Conservation (phyloP, 2,888 invertebrate genomes). For the Argynnis bischoffii region DNA sequence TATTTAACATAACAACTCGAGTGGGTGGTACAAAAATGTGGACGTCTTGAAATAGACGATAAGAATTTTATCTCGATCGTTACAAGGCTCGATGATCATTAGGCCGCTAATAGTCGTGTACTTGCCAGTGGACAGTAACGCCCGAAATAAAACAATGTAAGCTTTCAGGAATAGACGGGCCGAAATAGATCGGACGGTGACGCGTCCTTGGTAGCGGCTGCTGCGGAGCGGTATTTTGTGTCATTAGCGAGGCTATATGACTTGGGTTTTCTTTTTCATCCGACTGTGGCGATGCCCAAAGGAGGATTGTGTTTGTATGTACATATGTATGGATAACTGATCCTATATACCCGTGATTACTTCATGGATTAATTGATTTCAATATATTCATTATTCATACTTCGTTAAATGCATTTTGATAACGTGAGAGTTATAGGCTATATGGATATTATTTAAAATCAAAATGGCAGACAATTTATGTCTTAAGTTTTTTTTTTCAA, state of each 20-base stretch:
- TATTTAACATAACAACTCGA: conserved; percentile 12
- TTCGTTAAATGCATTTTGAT: no score
- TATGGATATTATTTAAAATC: no score
- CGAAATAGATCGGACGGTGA: conserved; percentile 68
- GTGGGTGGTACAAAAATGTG: conserved; percentile 18
- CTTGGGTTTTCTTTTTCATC: conserved; percentile 21
- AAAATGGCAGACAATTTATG: no score
- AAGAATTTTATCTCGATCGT: conserved; percentile 19
- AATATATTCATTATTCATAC: no score
- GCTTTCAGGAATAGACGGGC: conserved; percentile 75
- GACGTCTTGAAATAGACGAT: conserved; percentile 13
- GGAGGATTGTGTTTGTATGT: no score
- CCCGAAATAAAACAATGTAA: conserved; percentile 77
- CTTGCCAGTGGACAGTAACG: conserved; percentile 69
- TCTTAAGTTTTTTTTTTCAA: no score
- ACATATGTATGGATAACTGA: no score
- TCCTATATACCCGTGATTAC: no score
- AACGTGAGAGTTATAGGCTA: no score
- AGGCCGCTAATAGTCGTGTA: conserved; percentile 53
- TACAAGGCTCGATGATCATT: conserved; percentile 35
- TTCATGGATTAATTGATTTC: no score
- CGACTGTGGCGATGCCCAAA: background rate
- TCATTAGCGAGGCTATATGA: conserved; percentile 57
- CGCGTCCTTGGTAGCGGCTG: conserved; percentile 68
- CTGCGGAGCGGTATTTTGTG: conserved; percentile 66